Percentiles rank a stretch among this genome's conserved stretches.
These are phyloP conservation scores for Drosophila paranaensis DNA, from an alignment of 2,888 invertebrate species.

Conservation along the genomic window DNA sequence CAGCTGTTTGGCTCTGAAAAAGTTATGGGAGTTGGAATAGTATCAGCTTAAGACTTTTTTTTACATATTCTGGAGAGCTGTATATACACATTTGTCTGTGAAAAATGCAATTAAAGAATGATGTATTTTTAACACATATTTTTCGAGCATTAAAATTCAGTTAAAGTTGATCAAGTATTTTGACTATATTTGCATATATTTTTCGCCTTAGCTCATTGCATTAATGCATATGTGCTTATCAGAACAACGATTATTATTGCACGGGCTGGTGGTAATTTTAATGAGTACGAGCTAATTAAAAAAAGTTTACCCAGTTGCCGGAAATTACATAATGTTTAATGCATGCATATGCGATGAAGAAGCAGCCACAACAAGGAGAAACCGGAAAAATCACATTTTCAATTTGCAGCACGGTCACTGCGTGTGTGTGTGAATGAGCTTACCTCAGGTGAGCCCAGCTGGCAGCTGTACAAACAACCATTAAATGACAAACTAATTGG, in stretches of 20 bases:
- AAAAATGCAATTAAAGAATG: too few relatives aligned
- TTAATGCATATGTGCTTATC: conserved; percentile 1
- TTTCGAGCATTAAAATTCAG: too few relatives aligned
- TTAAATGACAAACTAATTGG: conserved; percentile 43
- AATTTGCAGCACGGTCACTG: conserved; percentile 14
- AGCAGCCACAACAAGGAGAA: conserved; percentile 2
- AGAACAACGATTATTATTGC: conserved; percentile 16
- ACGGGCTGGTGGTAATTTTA: conserved; percentile 23
- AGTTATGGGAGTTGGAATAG: too few relatives aligned
- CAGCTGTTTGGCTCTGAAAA: too few relatives aligned
- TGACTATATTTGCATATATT: background rate
- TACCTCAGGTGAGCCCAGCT: conserved; percentile 6
- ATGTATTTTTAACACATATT: too few relatives aligned
- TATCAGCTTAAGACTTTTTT: too few relatives aligned
- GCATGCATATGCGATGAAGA: background rate
- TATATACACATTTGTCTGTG: too few relatives aligned
- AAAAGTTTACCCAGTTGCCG: conserved; percentile 22
- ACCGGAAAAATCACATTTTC: conserved; percentile 30
- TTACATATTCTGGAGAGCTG: too few relatives aligned
- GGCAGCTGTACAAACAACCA: conserved; percentile 31
- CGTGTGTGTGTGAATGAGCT: background rate
- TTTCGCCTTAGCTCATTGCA: background rate
- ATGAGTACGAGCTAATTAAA: conserved; percentile 41
- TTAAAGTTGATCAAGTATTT: too few relatives aligned
- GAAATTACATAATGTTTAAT: conserved; percentile 38